Percentiles rank a stretch among this genome's conserved stretches.
Conservation (phyloP, 2,888 invertebrate species). For the Phragmatobia fuliginosa region DNA sequence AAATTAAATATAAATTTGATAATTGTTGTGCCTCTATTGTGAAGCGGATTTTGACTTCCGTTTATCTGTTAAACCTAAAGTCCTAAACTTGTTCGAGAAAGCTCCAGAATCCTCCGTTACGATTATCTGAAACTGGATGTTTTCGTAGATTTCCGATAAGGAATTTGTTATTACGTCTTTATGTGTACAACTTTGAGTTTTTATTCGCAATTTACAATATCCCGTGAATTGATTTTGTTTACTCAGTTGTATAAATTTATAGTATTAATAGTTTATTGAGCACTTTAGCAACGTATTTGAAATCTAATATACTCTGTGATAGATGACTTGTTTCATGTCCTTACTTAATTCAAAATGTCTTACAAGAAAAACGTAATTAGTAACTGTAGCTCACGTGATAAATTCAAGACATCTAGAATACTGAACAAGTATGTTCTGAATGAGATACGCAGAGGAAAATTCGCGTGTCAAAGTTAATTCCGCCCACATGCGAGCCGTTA, state of each 20-base stretch:
- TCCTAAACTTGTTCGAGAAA: not conserved
- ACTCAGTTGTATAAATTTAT: no score
- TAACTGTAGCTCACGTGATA: constrained; percentile 15
- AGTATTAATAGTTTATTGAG: not conserved
- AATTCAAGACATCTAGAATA: constrained; percentile 17
- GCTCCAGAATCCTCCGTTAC: not conserved
- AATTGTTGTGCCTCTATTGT: not conserved
- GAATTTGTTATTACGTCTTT: no score
- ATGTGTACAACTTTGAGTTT: no score
- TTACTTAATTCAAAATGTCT: not conserved
- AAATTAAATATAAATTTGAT: no score
- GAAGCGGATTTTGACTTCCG: not conserved
- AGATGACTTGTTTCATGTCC: not conserved
- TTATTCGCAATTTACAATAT: no score
- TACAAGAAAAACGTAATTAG: constrained; percentile 8
- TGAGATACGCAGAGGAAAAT: constrained; percentile 27
- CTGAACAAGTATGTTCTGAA: constrained; percentile 23
- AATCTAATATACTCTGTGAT: not conserved
- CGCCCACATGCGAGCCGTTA: constrained; percentile 37
- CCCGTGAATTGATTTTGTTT: no score
- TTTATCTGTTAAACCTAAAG: not conserved
- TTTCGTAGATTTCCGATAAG: not conserved
- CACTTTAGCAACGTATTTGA: not conserved
- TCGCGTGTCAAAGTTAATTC: constrained; percentile 35
- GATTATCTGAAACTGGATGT: not conserved